Conservation (phyloP, 2,797 vertebrate species). For the Liasis olivaceus region DNA sequence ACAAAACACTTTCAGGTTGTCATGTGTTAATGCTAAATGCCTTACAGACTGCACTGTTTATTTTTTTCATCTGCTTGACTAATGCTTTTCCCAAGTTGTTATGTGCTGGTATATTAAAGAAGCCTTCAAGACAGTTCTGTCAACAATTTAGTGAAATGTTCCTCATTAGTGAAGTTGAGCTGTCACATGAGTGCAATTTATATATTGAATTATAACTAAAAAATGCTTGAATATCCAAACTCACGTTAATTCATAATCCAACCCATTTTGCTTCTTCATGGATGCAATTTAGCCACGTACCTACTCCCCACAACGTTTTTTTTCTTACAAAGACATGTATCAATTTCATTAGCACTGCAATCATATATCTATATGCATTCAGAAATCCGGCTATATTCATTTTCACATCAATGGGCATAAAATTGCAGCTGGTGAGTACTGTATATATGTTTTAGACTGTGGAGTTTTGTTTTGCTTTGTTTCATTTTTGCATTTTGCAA, state of each 20-base stretch:
- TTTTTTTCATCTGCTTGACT: conserved; percentile 85
- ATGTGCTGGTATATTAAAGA: conserved; percentile 84
- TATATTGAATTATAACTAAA: conserved; percentile 84
- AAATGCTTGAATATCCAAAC: conserved; percentile 63
- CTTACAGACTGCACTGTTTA: conserved; percentile 73
- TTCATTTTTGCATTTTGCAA: no score
- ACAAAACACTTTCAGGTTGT: conserved; percentile 83
- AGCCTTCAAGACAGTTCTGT: conserved; percentile 81
- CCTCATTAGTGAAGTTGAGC: conserved; percentile 80
- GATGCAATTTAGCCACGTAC: conserved; percentile 55
- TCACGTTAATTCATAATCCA: not conserved
- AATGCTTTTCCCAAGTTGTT: conserved; percentile 80
- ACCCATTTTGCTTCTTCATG: conserved; percentile 24
- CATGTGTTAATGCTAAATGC: conserved; percentile 83
- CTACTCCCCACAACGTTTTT: not conserved
- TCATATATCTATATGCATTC: not conserved
- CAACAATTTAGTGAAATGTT: conserved; percentile 84
- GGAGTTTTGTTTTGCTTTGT: no score
- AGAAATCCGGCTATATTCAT: not conserved
- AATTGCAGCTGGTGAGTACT: no score
- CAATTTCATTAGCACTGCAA: conserved; percentile 32
- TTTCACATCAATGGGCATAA: not conserved
- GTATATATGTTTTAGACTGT: no score
- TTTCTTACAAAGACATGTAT: conserved; percentile 25
- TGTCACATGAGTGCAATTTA: conserved; percentile 80